phyloP scores from a whole-genome alignment of 2,113 vertebrate species.

The Cichladusa arquata region DNA sequence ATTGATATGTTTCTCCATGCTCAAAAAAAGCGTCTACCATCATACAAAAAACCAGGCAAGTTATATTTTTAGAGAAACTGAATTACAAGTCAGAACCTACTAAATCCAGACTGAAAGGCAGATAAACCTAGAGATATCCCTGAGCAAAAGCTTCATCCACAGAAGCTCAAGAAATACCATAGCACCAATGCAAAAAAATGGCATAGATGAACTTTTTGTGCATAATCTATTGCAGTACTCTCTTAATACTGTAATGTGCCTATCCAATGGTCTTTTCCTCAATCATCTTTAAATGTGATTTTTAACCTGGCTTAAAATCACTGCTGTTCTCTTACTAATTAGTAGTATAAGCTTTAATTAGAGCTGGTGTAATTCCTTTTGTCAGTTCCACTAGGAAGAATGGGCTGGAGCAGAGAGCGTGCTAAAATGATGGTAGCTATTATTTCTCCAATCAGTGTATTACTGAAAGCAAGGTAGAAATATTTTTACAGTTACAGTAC shows the following conservation, averaged over 20 bases:
- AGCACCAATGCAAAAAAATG: neutral
- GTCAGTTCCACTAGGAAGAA: neutral
- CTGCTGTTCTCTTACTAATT: neutral
- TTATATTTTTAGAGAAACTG: neutral
- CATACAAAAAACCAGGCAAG: neutral
- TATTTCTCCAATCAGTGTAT: conserved; percentile 46
- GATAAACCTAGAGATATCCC: neutral
- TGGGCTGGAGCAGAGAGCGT: neutral
- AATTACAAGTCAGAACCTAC: neutral
- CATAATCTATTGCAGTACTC: neutral
- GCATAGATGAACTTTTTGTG: neutral
- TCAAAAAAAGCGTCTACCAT: neutral
- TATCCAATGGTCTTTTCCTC: neutral
- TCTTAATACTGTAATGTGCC: neutral
- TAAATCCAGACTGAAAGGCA: neutral
- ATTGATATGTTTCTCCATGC: neutral
- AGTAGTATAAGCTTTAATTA: conserved; percentile 12
- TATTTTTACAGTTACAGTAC: neutral
- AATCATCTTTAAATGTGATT: neutral
- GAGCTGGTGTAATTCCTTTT: neutral
- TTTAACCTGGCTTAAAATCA: conserved; percentile 18
- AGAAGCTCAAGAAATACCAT: neutral
- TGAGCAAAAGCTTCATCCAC: neutral
- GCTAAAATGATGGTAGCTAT: conserved; percentile 20
- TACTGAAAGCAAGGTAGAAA: neutral